Evolutionary conservation across 2,113 vertebrate genomes (phyloP).

Genomic region (Chelonoidis abingdonii): DNA sequence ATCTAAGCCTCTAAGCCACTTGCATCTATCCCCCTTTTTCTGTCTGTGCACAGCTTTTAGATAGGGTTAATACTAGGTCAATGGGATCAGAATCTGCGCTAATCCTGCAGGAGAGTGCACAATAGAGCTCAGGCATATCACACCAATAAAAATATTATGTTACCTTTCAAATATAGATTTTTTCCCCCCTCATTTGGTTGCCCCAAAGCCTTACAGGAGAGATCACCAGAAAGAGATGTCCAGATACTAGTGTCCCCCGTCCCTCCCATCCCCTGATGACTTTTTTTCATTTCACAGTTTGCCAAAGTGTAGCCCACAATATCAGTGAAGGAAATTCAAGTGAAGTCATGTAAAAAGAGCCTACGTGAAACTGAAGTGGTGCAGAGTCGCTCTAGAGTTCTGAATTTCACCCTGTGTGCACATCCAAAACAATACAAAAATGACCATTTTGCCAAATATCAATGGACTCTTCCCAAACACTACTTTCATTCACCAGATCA

Average conservation of each 20-base stretch:
- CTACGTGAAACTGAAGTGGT: not conserved
- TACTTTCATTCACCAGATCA: conserved; percentile 56
- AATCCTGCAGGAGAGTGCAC: conserved; percentile 56
- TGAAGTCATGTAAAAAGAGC: not conserved
- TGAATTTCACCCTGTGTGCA: not conserved
- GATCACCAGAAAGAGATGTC: not conserved
- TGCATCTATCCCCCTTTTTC: not conserved
- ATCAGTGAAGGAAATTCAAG: not conserved
- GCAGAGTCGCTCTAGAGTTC: not conserved
- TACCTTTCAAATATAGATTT: not conserved
- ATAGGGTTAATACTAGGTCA: conserved; percentile 61
- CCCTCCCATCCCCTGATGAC: not conserved
- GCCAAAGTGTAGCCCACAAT: not conserved
- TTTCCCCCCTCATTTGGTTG: conserved; percentile 5
- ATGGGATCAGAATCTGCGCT: conserved; percentile 52
- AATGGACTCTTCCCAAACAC: conserved; percentile 36
- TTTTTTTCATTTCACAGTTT: not conserved
- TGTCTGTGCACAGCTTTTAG: conserved; percentile 31
- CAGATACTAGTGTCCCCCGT: not conserved
- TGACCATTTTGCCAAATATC: not conserved
- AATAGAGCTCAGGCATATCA: not conserved
- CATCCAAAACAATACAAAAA: not conserved
- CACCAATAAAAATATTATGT: not conserved
- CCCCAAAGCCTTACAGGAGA: not conserved
- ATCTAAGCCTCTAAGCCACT: conserved; percentile 61